Conservation (phyloP, 2,888 invertebrate genomes). For the Epirrhoe alternata region DNA sequence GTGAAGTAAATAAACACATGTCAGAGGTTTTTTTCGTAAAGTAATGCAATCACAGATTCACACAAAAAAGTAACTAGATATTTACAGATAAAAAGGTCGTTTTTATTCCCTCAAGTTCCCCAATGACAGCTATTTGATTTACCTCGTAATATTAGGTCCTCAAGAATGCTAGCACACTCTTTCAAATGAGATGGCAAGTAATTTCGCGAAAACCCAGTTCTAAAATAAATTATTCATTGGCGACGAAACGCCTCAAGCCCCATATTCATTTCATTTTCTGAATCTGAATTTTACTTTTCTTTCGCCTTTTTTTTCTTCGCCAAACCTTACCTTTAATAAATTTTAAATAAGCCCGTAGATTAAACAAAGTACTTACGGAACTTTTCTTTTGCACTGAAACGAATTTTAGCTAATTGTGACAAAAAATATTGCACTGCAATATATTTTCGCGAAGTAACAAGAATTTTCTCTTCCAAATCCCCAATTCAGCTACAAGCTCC, state of each 20-base stretch:
- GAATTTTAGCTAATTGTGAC: slow-evolving; percentile 47
- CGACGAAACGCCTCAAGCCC: slow-evolving; percentile 81
- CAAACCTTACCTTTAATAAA: slow-evolving; percentile 79
- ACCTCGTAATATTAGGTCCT: slow-evolving; percentile 59
- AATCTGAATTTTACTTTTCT: slow-evolving; percentile 81
- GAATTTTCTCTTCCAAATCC: slow-evolving; percentile 20
- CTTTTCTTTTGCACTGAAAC: slow-evolving; percentile 49
- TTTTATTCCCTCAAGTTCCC: neutral
- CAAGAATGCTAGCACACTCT: slow-evolving; percentile 68
- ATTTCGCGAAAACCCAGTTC: slow-evolving; percentile 81
- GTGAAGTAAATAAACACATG: too few species aligned
- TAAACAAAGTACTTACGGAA: slow-evolving; percentile 62
- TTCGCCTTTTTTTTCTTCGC: slow-evolving; percentile 68
- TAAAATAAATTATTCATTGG: slow-evolving; percentile 84
- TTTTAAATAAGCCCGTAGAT: slow-evolving; percentile 80
- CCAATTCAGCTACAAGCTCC: slow-evolving; percentile 24
- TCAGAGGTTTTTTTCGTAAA: neutral
- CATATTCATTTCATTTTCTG: slow-evolving; percentile 84
- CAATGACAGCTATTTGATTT: slow-evolving; percentile 23
- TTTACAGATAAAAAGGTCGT: neutral
- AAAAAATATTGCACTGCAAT: slow-evolving; percentile 30
- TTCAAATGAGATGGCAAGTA: slow-evolving; percentile 80
- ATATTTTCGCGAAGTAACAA: slow-evolving; percentile 22
- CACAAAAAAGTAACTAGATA: neutral
- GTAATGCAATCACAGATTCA: neutral